Evolutionary conservation across 2,113 vertebrate genomes (phyloP).

Genomic region (Tyto alba): DNA sequence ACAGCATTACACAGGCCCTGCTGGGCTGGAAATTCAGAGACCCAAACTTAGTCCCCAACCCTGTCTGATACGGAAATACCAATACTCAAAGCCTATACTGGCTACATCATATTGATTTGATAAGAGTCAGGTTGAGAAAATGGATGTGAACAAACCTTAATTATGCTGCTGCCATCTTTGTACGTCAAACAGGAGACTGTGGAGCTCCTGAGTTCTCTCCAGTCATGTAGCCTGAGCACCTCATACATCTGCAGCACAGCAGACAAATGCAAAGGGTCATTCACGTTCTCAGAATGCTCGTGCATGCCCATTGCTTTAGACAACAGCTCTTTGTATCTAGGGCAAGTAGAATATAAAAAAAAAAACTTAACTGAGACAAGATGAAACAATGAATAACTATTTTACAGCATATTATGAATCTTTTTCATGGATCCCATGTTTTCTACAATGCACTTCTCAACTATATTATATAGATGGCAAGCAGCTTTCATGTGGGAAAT

Average conservation of each 20-base stretch:
- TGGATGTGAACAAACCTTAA: not conserved
- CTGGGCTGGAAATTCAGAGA: not conserved
- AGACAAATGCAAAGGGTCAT: not conserved
- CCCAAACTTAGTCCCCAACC: not conserved
- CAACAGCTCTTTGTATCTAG: not conserved
- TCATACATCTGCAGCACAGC: not conserved
- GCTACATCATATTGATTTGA: not conserved
- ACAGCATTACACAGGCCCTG: not conserved
- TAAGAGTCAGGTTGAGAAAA: not conserved
- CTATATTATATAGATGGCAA: not conserved
- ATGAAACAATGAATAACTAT: not conserved
- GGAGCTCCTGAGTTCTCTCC: not conserved
- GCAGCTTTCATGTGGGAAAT: not conserved
- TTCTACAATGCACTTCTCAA: not conserved
- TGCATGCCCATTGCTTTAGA: not conserved
- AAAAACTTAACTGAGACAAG: not conserved
- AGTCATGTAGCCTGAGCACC: not conserved
- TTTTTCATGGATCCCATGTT: not conserved
- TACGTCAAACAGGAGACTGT: accelerated
- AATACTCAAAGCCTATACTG: not conserved
- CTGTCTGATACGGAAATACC: not conserved
- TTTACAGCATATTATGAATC: not conserved
- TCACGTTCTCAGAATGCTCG: not conserved
- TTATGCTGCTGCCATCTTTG: accelerated
- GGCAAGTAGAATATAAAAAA: not conserved